phyloP scores from a whole-genome alignment of 2,113 vertebrate genomes.

The Equus quagga region DNA sequence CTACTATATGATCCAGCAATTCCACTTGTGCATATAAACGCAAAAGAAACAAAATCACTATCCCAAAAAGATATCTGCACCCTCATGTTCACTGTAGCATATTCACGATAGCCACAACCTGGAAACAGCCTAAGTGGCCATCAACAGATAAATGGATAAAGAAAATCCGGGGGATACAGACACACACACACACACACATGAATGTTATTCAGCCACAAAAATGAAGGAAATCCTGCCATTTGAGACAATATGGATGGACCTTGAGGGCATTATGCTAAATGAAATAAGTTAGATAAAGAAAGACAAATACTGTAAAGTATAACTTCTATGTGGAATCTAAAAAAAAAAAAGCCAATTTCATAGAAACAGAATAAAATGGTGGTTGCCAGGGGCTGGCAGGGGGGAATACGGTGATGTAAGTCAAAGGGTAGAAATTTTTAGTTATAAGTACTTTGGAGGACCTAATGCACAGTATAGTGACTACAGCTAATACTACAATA shows the following conservation, averaged over 20 bases:
- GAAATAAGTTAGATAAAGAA: neutral
- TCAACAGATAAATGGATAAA: neutral
- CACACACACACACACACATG: no score
- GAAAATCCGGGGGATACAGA: neutral
- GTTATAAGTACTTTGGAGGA: neutral
- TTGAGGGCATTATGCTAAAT: neutral
- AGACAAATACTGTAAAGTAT: neutral
- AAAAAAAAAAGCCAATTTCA: neutral
- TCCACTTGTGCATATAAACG: neutral
- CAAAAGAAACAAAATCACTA: neutral
- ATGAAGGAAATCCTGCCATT: neutral
- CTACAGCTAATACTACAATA: neutral
- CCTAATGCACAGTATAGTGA: neutral
- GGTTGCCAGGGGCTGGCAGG: neutral
- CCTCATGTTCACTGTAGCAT: neutral
- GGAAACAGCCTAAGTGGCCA: neutral
- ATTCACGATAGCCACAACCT: neutral
- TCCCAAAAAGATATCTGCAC: neutral
- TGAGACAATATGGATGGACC: neutral
- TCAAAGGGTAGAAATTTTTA: neutral
- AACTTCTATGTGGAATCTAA: neutral
- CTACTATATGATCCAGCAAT: neutral
- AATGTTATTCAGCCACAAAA: neutral
- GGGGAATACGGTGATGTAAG: neutral
- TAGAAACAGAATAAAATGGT: neutral